Evolutionary conservation across 2,797 vertebrate genomes (phyloP).

Genomic region (Acanthurus lineatus): DNA sequence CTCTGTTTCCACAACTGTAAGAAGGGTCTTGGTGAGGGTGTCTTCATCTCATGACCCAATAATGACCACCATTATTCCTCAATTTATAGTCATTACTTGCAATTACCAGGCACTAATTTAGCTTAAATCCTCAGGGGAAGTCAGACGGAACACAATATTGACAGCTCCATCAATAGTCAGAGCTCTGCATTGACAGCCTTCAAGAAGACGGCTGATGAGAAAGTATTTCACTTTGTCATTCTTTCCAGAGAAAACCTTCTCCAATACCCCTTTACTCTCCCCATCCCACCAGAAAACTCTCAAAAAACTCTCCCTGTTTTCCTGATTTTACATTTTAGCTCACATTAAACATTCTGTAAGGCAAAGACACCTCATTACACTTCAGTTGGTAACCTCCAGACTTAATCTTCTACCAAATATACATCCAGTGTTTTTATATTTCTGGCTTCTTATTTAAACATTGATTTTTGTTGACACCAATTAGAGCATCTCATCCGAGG

Average conservation of each 20-base stretch:
- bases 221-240: neutral
- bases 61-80: slow-evolving; percentile 46
- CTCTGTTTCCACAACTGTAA: neutral
- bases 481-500: neutral
- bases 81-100: slow-evolving; percentile 33
- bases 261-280: neutral
- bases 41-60: slow-evolving; percentile 37
- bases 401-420: neutral
- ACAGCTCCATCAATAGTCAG: slow-evolving; percentile 27
- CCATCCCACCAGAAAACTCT: neutral
- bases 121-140: neutral
- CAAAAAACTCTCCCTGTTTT: neutral
- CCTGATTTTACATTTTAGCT: neutral
- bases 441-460: neutral
- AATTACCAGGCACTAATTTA: slow-evolving; percentile 27
- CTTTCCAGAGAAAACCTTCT: neutral
- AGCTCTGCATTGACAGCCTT: slow-evolving; percentile 19
- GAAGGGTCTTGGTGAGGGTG: neutral
- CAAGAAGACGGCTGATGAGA: neutral
- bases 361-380: neutral
- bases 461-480: neutral
- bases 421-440: neutral
- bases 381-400: neutral
- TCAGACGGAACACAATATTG: slow-evolving; percentile 17
- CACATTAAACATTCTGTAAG: neutral